These are phyloP conservation scores for Alligator sinensis DNA, from an alignment of 2,113 vertebrate species.

Conservation along the genomic window DNA sequence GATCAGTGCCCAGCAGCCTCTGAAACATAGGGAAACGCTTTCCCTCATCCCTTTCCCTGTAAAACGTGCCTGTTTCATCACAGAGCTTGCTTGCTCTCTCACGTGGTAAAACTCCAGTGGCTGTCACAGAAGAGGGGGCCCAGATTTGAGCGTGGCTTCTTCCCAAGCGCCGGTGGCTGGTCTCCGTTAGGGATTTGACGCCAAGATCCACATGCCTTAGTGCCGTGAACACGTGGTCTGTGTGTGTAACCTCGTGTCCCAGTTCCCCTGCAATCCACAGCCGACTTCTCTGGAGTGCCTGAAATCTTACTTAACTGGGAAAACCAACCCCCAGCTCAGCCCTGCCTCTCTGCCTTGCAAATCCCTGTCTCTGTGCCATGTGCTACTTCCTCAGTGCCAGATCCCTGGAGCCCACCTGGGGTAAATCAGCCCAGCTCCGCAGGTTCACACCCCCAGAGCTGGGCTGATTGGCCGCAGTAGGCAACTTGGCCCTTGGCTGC, in stretches of 20 bases:
- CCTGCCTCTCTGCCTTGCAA: background rate
- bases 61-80: no score
- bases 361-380: background rate
- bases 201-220: background rate
- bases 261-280: background rate
- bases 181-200: background rate
- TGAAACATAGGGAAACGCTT: background rate
- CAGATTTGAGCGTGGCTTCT: no score
- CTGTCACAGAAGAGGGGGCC: no score
- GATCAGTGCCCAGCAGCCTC: background rate
- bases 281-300: background rate
- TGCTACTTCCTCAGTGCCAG: background rate
- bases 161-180: no score
- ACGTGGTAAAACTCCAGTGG: no score
- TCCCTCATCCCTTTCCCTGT: background rate
- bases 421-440: background rate
- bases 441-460: background rate
- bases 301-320: background rate
- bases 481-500: background rate
- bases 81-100: no score
- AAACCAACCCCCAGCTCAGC: background rate
- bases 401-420: background rate
- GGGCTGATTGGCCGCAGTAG: background rate
- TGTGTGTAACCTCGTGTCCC: background rate
- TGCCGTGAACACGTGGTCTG: background rate